Base-by-base conservation (phyloP, 2,797 vertebrate species). In the Sandelia bainsii region DNA sequence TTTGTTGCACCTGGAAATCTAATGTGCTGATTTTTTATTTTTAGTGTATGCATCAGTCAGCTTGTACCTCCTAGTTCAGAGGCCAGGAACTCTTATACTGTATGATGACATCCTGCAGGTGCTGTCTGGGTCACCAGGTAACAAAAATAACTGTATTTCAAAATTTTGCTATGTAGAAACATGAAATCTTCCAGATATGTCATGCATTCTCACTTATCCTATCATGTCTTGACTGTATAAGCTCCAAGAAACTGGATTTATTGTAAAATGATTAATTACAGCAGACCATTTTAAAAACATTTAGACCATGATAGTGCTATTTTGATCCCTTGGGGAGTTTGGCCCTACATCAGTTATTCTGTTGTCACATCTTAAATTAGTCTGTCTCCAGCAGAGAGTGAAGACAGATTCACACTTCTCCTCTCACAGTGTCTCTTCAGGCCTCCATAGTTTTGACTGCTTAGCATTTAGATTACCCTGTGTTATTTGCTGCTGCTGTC, bases 51-150 rank as follows among this genome's bases (percentile, higher is more conserved):
- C 97, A 0, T 96, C 97, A 0, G 95, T 99, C 87, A 98, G 97
- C 90, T 94, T 99, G 62, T 97, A 98, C 88, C 94, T 99, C 68
- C 94, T 98, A 16, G 96, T 96, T 0, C 96, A 99, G 92, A 92
- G 96, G n/a, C 96, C 97, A 0, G 97, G 97, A 68, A 98, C 98
- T 0, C 97, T 98, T 27, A 98, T 99, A 83, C 95, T 99, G 56
- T 98, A 98, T 68, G 97, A 99, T 88, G 98, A 99, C 78, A 91
- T 96, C 75, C 96, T 99, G 70, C 98, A 98, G 87, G 96, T 99
- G 82, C 95, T 99, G 57, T 90, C 97, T 44, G 97, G 97, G 19
- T 97, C 97, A 29, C 98, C 98, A 84, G 97, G 98, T 98, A 92
- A 92, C 82, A n/a, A 19, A 29, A 29, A 59, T 1, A 53, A 56